Percentiles rank a stretch among this genome's conserved stretches.
Conservation (phyloP, 2,797 vertebrate species). For the Sarcophilus harrisii region DNA sequence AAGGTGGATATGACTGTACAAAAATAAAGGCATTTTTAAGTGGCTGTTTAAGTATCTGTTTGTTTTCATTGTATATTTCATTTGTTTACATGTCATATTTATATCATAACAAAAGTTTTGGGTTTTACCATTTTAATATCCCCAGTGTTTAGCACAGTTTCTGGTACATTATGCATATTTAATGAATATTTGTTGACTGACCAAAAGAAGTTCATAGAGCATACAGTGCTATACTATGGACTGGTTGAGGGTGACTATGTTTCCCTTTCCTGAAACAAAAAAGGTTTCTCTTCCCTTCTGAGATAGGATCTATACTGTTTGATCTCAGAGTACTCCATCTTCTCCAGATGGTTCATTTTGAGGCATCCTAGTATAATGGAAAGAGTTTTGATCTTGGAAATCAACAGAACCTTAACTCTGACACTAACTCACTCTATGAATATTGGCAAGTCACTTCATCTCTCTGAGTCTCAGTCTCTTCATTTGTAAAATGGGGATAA, state of each 20-base stretch:
- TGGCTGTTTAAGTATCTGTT: no score
- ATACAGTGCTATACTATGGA: not conserved
- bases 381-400: not conserved
- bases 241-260: not conserved
- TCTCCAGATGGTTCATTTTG: slow-evolving; percentile 41
- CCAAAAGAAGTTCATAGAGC: not conserved
- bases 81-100: not conserved
- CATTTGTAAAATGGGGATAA: not conserved
- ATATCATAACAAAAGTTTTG: not conserved
- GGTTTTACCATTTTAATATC: not conserved
- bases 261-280: slow-evolving; percentile 26
- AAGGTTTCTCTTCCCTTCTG: not conserved
- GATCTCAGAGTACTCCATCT: not conserved
- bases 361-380: not conserved
- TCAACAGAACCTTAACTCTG: not conserved
- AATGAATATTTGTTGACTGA: not conserved
- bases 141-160: not conserved
- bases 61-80: not conserved
- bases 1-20: not conserved
- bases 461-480: not conserved
- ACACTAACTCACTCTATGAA: not conserved
- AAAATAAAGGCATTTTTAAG: not conserved
- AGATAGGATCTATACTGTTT: not conserved
- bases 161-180: not conserved
- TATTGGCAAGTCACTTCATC: not conserved